phyloP scores from a whole-genome alignment of 1,140 invertebrate genomes.

The Drosophila carrolli region DNA sequence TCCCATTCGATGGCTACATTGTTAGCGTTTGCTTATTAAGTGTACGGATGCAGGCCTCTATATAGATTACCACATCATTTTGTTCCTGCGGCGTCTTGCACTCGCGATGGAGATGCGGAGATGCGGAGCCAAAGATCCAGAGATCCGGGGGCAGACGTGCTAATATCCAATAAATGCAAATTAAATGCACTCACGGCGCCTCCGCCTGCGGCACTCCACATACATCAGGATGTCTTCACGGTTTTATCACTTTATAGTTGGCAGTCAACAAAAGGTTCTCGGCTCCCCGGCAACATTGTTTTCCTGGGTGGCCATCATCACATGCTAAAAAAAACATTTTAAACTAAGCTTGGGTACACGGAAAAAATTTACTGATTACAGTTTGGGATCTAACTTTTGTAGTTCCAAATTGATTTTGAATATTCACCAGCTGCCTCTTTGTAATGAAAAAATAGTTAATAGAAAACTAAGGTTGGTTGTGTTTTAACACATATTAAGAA shows the following conservation, averaged over 20 bases:
- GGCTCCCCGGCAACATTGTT: slow-evolving; percentile 48
- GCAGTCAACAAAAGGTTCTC: slow-evolving; percentile 50
- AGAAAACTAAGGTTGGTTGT: too few relatives aligned
- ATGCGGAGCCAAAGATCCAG: not conserved
- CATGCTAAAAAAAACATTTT: slow-evolving; percentile 11
- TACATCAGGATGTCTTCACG: slow-evolving; percentile 58
- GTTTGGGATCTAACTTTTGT: too few relatives aligned
- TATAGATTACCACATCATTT: slow-evolving; percentile 57
- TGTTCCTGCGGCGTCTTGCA: slow-evolving; percentile 55
- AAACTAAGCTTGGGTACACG: slow-evolving; percentile 5
- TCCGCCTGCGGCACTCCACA: slow-evolving; percentile 23
- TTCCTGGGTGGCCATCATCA: slow-evolving; percentile 47
- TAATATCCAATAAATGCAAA: slow-evolving; percentile 74
- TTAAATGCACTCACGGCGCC: slow-evolving; percentile 63
- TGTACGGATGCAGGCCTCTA: slow-evolving; percentile 42
- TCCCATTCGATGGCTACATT: slow-evolving; percentile 19
- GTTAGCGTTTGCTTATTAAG: slow-evolving; percentile 53
- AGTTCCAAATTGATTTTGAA: too few relatives aligned
- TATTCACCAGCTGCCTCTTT: too few relatives aligned
- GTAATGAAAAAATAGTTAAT: too few relatives aligned
- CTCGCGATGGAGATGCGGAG: not conserved
- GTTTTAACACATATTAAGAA: too few relatives aligned
- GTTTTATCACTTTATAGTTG: slow-evolving; percentile 67
- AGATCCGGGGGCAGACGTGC: slow-evolving; percentile 36
- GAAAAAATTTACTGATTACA: not conserved